A percentile compares a stretch with the other conserved stretches of the same genome.
phyloP scores from a whole-genome alignment of 2,797 vertebrate genomes.

The Nannoperca obscura region DNA sequence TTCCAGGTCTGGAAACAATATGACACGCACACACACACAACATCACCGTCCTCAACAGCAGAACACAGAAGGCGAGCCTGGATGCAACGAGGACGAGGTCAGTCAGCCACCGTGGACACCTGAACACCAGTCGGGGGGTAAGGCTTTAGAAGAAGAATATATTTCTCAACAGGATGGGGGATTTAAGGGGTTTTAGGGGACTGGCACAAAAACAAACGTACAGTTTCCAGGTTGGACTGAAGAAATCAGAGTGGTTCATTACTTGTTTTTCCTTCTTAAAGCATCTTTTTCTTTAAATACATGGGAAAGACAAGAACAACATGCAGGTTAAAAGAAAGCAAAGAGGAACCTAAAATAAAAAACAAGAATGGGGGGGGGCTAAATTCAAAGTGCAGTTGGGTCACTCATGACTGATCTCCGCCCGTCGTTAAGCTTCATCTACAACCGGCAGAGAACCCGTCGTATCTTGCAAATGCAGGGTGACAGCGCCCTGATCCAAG shows the following conservation, averaged over 20 bases:
- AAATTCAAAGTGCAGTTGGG: constrained; percentile 81
- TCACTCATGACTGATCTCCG: constrained; percentile 71
- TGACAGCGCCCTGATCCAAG: constrained; percentile 63
- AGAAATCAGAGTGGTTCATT: constrained; percentile 72
- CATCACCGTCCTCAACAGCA: constrained; percentile 87
- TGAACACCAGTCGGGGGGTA: constrained; percentile 82
- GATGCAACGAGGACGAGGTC: constrained; percentile 76
- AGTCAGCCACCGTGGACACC: constrained; percentile 86
- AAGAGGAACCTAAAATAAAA: constrained; percentile 36
- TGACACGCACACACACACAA: constrained; percentile 38
- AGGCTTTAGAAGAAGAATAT: constrained; percentile 84
- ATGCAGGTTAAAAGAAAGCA: constrained; percentile 79
- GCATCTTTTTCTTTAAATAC: constrained; percentile 71
- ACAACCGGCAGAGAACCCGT: constrained; percentile 44
- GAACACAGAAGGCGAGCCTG: constrained; percentile 83
- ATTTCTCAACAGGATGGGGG: too few relatives aligned
- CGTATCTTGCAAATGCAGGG: constrained; percentile 50
- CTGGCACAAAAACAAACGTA: constrained; percentile 56
- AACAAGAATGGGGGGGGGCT: background rate
- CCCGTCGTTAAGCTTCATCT: constrained; percentile 58
- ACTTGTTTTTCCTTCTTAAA: constrained; percentile 60
- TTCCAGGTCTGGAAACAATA: constrained; percentile 69
- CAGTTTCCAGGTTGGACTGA: constrained; percentile 54
- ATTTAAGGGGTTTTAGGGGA: constrained; percentile 16
- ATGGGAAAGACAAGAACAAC: constrained; percentile 68